These are phyloP conservation scores for Eugnorisma glareosa DNA, from an alignment of 2,888 invertebrate species.

Conservation along the genomic window DNA sequence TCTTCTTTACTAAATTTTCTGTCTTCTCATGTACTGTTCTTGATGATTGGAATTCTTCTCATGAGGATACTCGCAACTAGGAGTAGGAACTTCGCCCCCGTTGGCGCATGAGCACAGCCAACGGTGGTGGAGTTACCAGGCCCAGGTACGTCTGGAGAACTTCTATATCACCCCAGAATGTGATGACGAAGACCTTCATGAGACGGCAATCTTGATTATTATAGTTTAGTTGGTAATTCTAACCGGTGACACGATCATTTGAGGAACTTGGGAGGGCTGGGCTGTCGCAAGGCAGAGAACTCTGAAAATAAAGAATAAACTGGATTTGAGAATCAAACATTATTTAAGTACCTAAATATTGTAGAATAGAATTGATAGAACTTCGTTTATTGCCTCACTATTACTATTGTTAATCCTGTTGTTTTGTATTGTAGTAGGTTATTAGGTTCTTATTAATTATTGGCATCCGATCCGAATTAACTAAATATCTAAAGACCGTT, in stretches of 20 bases:
- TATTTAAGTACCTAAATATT: not conserved
- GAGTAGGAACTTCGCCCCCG: constrained; percentile 95
- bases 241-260: not conserved
- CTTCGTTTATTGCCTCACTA: not conserved
- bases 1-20: constrained; percentile 5
- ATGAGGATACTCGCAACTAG: constrained; percentile 89
- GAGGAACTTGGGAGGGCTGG: not conserved
- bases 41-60: constrained; percentile 6
- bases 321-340: constrained; percentile 13
- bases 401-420: not conserved
- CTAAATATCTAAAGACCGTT: not conserved
- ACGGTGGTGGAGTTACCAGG: constrained; percentile 97
- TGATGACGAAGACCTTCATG: not conserved
- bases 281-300: no score
- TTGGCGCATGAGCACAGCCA: constrained; percentile 93
- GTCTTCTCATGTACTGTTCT: not conserved
- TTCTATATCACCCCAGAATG: constrained; percentile 47
- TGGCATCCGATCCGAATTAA: not conserved
- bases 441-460: no score
- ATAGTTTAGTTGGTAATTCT: not conserved
- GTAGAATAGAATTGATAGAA: not conserved
- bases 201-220: not conserved
- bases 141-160: constrained; percentile 86
- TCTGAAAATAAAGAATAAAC: constrained; percentile 17
- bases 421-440: not conserved